A percentile compares a stretch with the other conserved stretches of the same genome.
Conservation (phyloP, 23 tunicate genomes). For the Clavelina lepadiformis region DNA sequence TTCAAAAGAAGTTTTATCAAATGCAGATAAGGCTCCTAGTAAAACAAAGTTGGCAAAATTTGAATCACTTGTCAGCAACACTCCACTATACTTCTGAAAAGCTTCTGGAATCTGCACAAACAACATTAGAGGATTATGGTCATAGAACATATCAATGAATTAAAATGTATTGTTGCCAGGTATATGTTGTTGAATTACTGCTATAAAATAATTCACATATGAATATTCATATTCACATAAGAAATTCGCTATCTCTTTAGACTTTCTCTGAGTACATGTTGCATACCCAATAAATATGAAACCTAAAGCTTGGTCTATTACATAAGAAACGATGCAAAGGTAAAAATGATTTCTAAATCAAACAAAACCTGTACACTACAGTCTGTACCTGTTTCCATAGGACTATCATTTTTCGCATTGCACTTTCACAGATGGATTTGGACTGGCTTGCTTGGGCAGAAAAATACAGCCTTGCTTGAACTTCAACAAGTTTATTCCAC, state of each 20-base stretch:
- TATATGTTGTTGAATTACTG: too few relatives aligned
- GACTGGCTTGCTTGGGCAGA: conserved; percentile 32
- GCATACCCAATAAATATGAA: too few relatives aligned
- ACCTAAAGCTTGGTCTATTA: too few relatives aligned
- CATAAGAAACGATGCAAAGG: too few relatives aligned
- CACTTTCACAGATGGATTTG: conserved; percentile 38
- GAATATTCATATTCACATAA: too few relatives aligned
- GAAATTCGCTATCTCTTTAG: too few relatives aligned
- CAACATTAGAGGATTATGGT: neutral
- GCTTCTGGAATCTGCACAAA: conserved; percentile 8
- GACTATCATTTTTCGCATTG: conserved; percentile 11
- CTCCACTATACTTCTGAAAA: conserved; percentile 12
- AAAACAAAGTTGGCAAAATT: conserved; percentile 18
- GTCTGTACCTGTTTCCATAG: conserved; percentile 56
- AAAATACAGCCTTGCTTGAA: conserved; percentile 55
- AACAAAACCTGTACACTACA: neutral
- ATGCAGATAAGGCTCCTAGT: conserved; percentile 10
- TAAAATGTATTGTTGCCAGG: too few relatives aligned
- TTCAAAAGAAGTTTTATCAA: conserved; percentile 1
- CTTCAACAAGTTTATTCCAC: conserved; percentile 19
- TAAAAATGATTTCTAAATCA: neutral
- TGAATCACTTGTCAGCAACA: conserved; percentile 5
- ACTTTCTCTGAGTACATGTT: too few relatives aligned
- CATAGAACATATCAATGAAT: neutral
- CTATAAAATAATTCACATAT: too few relatives aligned